Percentiles rank a stretch among this genome's conserved stretches.
These are phyloP conservation scores for Peromyscus maniculatus DNA, from an alignment of 2,113 vertebrate genomes.

Conservation along the genomic window DNA sequence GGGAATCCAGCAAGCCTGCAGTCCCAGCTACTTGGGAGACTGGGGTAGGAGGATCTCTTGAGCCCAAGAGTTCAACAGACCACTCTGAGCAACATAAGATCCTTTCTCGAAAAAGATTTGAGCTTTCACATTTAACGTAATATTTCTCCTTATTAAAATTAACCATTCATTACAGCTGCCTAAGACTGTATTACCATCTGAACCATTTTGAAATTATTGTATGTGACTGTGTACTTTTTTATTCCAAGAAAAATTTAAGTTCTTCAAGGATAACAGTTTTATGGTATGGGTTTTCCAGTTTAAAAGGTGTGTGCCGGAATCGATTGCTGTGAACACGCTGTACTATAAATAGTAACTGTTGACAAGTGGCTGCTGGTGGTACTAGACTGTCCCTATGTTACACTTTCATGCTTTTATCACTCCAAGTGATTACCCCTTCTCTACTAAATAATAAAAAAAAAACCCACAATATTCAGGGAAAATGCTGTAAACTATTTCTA, in stretches of 20 bases:
- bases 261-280: not conserved
- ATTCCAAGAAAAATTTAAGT: not conserved
- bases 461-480: not conserved
- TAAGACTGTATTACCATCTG: not conserved
- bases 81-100: not conserved
- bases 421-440: not conserved
- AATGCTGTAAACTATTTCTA: not conserved
- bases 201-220: not conserved
- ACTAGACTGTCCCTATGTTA: not conserved
- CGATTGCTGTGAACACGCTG: not conserved
- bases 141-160: constrained; percentile 3
- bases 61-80: not conserved
- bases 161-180: not conserved
- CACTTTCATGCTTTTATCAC: constrained; percentile 5
- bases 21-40: not conserved
- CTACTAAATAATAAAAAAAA: not conserved
- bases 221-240: not conserved
- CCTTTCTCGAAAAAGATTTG: not conserved
- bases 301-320: not conserved
- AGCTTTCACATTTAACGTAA: not conserved
- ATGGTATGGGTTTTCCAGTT: not conserved
- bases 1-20: not conserved
- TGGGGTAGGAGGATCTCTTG: not conserved
- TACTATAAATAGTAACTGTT: not conserved
- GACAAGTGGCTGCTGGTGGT: not conserved